These are phyloP conservation scores for Philonicus albiceps DNA, from an alignment of 2,888 invertebrate species.

Conservation along the genomic window DNA sequence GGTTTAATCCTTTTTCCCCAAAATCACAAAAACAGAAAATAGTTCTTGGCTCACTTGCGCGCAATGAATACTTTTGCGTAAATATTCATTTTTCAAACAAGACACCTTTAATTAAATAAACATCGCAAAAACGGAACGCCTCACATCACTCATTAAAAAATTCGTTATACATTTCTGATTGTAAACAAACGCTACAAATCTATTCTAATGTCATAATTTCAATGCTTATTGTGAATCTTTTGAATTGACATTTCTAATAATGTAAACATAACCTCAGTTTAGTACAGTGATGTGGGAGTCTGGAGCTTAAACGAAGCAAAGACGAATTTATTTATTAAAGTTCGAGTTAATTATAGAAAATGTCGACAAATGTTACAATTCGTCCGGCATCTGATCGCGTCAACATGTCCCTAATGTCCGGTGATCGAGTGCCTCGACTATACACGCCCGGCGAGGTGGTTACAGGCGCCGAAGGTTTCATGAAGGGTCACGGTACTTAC, in stretches of 20 bases:
- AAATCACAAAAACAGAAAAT: no score
- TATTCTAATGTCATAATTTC: not conserved
- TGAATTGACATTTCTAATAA: not conserved
- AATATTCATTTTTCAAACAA: no score
- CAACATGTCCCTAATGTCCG: constrained; percentile 63
- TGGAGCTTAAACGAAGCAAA: not conserved
- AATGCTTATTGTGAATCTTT: not conserved
- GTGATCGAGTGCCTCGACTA: constrained; percentile 70
- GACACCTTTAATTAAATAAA: no score
- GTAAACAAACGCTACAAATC: not conserved
- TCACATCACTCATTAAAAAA: no score
- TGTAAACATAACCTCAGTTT: not conserved
- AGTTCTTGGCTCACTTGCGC: no score
- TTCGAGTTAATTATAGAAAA: constrained; percentile 49
- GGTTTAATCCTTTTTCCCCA: no score
- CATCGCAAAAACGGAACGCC: no score
- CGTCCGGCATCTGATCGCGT: constrained; percentile 72
- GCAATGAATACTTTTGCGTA: no score
- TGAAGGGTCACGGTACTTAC: constrained; percentile 97
- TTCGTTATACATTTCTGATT: no score
- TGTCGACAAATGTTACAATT: constrained; percentile 70
- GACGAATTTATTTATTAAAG: not conserved
- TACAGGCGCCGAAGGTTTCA: constrained; percentile 69
- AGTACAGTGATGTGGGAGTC: not conserved
- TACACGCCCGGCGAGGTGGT: constrained; percentile 91